These are phyloP conservation scores for Macroglossus sobrinus DNA, from an alignment of 2,113 vertebrate species.

Conservation along the genomic window DNA sequence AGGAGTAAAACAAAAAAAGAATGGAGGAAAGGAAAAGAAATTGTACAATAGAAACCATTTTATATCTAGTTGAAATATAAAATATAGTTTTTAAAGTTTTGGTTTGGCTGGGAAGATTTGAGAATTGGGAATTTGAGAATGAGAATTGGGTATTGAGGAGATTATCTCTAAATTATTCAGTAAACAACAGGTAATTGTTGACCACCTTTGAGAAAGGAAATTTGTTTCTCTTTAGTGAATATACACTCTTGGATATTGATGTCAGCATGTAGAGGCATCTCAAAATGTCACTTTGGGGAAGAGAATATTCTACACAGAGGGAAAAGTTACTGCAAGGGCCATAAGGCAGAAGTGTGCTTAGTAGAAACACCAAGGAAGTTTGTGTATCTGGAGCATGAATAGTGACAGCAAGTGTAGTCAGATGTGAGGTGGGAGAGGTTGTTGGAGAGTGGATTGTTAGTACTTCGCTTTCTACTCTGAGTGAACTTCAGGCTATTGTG, in stretches of 20 bases:
- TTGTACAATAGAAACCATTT: background rate
- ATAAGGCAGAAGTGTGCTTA: background rate
- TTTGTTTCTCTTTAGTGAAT: background rate
- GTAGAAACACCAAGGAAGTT: background rate
- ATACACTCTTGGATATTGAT: background rate
- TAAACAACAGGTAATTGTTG: background rate
- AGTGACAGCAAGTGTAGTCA: background rate
- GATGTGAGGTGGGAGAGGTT: background rate
- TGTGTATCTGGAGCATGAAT: background rate
- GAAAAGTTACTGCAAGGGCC: background rate
- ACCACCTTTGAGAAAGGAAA: background rate
- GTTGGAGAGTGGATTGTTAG: background rate
- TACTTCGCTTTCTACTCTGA: background rate
- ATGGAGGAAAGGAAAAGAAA: background rate
- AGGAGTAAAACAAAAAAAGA: background rate
- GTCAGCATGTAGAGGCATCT: background rate
- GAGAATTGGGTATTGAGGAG: background rate
- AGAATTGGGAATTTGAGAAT: too few species aligned
- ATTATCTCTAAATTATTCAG: background rate
- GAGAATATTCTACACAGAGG: background rate
- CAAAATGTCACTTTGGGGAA: background rate
- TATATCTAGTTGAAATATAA: background rate
- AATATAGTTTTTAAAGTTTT: background rate
- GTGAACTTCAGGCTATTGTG: background rate
- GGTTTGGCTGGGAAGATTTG: background rate